Conservation (phyloP, 2,888 invertebrate species). For the Amphipyra tragopoginis region DNA sequence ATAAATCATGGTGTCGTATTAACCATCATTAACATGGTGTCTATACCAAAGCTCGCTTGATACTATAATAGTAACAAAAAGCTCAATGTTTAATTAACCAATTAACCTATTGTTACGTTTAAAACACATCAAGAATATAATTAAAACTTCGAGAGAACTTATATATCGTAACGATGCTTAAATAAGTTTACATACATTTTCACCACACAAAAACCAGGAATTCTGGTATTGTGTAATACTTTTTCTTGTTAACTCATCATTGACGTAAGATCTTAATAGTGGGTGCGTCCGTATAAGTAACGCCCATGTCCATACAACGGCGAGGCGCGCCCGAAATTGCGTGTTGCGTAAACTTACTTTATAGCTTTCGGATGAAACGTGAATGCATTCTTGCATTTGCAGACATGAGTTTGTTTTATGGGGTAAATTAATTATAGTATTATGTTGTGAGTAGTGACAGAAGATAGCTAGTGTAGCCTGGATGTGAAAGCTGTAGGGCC, state of each 20-base stretch:
- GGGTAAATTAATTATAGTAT: too few relatives aligned
- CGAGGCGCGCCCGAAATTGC: slow-evolving; percentile 20
- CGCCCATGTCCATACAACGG: slow-evolving; percentile 16
- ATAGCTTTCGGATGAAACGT: slow-evolving; percentile 1
- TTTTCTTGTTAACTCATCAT: slow-evolving; percentile 32
- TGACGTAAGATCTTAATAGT: slow-evolving; percentile 30
- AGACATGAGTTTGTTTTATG: background rate
- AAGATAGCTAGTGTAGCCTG: too few relatives aligned
- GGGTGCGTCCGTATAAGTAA: slow-evolving; percentile 26
- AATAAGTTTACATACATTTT: slow-evolving; percentile 28
- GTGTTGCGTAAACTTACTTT: slow-evolving; percentile 28
- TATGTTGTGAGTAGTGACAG: too few relatives aligned
- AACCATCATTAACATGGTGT: too few relatives aligned
- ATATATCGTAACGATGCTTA: background rate
- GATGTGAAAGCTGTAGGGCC: too few relatives aligned
- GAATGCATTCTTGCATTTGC: background rate
- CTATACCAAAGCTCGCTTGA: too few relatives aligned
- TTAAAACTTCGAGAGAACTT: background rate
- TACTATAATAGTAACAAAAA: too few relatives aligned
- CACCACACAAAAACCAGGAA: slow-evolving; percentile 36
- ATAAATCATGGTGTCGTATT: too few relatives aligned
- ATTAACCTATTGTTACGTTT: too few relatives aligned
- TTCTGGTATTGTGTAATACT: slow-evolving; percentile 43
- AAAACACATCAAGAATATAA: too few relatives aligned
- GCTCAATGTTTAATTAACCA: too few relatives aligned